These are phyloP conservation scores for Poeciliopsis infans DNA, from an alignment of 2,797 vertebrate genomes.

Conservation along the genomic window DNA sequence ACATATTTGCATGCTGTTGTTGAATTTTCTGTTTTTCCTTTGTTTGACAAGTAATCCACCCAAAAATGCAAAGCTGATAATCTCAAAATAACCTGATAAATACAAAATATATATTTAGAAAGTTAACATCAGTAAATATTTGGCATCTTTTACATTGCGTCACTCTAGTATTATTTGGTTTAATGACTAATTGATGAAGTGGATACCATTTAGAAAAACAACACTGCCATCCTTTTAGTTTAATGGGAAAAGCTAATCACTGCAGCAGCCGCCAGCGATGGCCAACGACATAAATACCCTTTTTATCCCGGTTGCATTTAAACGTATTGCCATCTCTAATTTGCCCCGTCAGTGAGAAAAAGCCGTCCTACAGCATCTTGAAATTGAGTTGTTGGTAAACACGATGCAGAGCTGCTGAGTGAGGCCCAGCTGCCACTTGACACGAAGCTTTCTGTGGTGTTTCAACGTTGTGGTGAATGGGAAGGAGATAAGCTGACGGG, in stretches of 20 bases:
- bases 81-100: background rate
- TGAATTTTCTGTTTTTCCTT: slow-evolving; percentile 10
- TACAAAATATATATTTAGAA: background rate
- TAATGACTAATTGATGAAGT: background rate
- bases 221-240: slow-evolving; percentile 18
- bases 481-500: slow-evolving; percentile 64
- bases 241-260: slow-evolving; percentile 17
- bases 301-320: slow-evolving; percentile 14
- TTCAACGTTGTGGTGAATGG: slow-evolving; percentile 69
- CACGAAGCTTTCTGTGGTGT: slow-evolving; percentile 61
- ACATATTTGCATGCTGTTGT: slow-evolving; percentile 4
- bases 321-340: slow-evolving; percentile 33
- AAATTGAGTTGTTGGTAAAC: slow-evolving; percentile 48
- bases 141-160: background rate
- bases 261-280: background rate
- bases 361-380: slow-evolving; percentile 33
- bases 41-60: background rate
- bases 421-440: slow-evolving; percentile 60
- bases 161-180: background rate
- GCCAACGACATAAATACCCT: slow-evolving; percentile 8
- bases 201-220: background rate
- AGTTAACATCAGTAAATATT: background rate
- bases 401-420: slow-evolving; percentile 25
- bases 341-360: slow-evolving; percentile 35
- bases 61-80: slow-evolving; percentile 1